These are phyloP conservation scores for Australoheros facetus DNA, from an alignment of 2,797 vertebrate species.

Conservation along the genomic window DNA sequence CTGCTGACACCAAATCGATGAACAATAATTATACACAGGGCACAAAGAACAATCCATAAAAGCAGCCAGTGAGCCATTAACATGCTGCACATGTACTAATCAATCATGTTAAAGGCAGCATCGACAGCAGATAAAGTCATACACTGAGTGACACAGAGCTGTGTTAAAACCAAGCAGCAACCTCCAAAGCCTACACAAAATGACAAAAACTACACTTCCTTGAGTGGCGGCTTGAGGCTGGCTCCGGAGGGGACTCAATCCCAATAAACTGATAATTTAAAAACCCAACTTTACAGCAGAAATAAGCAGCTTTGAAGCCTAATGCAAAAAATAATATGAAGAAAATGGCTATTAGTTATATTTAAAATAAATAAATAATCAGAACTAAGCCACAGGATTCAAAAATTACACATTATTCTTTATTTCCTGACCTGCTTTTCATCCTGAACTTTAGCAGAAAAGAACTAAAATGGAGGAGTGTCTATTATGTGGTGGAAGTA, in stretches of 20 bases:
- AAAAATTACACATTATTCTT: neutral
- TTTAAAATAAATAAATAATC: neutral
- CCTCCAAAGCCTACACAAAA: neutral
- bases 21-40: neutral
- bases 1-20: neutral
- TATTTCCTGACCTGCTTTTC: neutral
- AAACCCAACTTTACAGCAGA: neutral
- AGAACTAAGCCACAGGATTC: neutral
- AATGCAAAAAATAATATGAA: neutral
- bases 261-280: neutral
- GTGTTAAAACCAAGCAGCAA: neutral
- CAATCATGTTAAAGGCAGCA: neutral
- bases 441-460: neutral
- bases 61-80: neutral
- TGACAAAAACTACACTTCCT: neutral
- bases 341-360: neutral
- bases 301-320: rapidly evolving
- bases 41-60: neutral
- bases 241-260: neutral
- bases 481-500: neutral
- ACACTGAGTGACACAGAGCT: neutral
- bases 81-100: neutral
- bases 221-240: rapidly evolving
- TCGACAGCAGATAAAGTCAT: neutral
- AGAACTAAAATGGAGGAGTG: neutral